A percentile compares a stretch with the other conserved stretches of the same genome.
Conservation (phyloP, 53 echinoderm and acorn worm species). For the Luidia sarsii region DNA sequence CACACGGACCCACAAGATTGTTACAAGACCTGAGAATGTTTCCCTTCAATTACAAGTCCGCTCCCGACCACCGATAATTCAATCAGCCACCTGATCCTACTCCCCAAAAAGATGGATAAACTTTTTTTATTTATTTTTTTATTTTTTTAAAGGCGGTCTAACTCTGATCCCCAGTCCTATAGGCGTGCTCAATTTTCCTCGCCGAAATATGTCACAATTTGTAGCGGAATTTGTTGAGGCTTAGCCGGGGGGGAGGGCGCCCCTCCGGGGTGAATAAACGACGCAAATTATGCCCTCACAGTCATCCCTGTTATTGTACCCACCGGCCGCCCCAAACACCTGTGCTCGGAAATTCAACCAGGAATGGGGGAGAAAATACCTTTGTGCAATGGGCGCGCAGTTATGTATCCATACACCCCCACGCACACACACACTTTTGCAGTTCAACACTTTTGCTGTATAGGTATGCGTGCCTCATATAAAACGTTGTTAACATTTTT, state of each 20-base stretch:
- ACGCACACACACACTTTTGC: not conserved
- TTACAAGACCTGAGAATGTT: constrained; percentile 19
- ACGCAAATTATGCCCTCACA: too few species aligned
- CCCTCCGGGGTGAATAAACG: too few species aligned
- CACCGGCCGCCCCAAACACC: constrained; percentile 13
- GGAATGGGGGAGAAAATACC: not conserved
- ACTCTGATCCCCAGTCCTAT: too few species aligned
- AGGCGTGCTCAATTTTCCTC: too few species aligned
- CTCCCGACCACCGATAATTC: constrained; percentile 7
- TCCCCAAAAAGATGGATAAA: too few species aligned
- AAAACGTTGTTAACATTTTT: too few species aligned
- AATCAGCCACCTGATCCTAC: constrained; percentile 10
- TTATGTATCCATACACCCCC: not conserved
- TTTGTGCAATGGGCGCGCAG: not conserved
- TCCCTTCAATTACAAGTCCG: not conserved
- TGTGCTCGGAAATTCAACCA: constrained; percentile 10
- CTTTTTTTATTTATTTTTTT: too few species aligned
- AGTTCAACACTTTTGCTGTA: constrained; percentile 2
- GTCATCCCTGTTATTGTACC: too few species aligned
- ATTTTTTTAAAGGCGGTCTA: too few species aligned
- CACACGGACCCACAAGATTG: too few species aligned
- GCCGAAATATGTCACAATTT: constrained; percentile 26
- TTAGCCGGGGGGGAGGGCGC: not conserved
- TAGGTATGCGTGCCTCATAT: too few species aligned
- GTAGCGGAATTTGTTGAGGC: constrained; percentile 7